These are phyloP conservation scores for Calyptomena viridis DNA, from an alignment of 2,113 vertebrate genomes.

Conservation along the genomic window DNA sequence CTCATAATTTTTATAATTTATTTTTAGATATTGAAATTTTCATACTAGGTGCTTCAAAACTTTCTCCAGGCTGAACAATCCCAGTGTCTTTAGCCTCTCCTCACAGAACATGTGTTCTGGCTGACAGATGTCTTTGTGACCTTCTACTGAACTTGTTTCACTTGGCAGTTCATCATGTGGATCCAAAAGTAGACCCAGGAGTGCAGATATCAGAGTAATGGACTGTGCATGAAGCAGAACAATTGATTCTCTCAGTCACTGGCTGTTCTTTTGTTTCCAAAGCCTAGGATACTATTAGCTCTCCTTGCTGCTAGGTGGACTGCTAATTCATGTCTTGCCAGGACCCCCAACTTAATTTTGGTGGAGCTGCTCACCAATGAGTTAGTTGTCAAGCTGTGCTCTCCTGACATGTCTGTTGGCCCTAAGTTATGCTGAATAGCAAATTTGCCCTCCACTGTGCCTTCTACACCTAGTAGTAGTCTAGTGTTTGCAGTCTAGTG, in stretches of 20 bases:
- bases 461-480: not conserved
- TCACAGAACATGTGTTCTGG: not conserved
- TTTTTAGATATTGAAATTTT: not conserved
- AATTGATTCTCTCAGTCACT: not conserved
- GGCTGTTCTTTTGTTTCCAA: not conserved
- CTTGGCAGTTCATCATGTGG: not conserved
- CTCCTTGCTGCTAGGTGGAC: not conserved
- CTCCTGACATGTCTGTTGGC: not conserved
- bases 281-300: not conserved
- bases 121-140: not conserved
- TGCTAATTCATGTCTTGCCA: not conserved
- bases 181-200: not conserved
- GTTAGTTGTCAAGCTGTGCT: not conserved
- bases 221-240: not conserved
- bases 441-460: fast-evolving
- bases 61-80: not conserved
- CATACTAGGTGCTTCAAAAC: not conserved
- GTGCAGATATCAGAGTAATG: not conserved
- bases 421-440: not conserved
- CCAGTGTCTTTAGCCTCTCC: not conserved
- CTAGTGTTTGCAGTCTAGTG: not conserved
- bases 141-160: not conserved
- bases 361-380: not conserved
- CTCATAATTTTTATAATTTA: not conserved
- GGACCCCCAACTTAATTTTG: not conserved